These are phyloP conservation scores for Chaetorhynchus papuensis DNA, from an alignment of 2,113 vertebrate species.

Conservation along the genomic window DNA sequence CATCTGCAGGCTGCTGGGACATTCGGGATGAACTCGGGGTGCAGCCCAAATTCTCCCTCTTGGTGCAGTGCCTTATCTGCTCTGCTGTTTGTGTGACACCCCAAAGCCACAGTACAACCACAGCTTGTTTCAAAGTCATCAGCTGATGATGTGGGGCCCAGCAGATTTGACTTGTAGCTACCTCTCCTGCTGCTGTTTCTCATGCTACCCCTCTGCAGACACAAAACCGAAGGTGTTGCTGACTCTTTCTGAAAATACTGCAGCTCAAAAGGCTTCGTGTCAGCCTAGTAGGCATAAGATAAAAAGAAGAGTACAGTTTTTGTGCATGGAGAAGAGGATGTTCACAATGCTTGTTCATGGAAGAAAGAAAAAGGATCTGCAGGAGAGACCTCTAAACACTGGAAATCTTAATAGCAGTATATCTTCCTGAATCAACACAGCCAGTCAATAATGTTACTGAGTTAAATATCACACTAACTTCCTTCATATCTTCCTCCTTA, in stretches of 20 bases:
- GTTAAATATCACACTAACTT: neutral
- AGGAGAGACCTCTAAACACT: neutral
- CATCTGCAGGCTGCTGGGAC: neutral
- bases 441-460: neutral
- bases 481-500: neutral
- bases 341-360: neutral
- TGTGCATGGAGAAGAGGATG: neutral
- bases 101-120: neutral
- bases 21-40: accelerated
- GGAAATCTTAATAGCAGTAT: neutral
- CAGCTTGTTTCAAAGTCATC: neutral
- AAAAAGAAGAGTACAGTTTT: neutral
- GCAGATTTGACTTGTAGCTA: neutral
- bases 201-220: neutral
- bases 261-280: neutral
- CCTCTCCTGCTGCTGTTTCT: neutral
- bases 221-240: neutral
- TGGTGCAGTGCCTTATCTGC: too few species aligned
- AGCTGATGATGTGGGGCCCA: accelerated
- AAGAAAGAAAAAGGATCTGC: neutral
- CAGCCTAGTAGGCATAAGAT: neutral
- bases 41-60: neutral
- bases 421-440: neutral
- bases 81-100: neutral
- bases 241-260: neutral